Evolutionary conservation across 2,888 invertebrate species (phyloP).

Genomic region (Yponomeuta malinellus): DNA sequence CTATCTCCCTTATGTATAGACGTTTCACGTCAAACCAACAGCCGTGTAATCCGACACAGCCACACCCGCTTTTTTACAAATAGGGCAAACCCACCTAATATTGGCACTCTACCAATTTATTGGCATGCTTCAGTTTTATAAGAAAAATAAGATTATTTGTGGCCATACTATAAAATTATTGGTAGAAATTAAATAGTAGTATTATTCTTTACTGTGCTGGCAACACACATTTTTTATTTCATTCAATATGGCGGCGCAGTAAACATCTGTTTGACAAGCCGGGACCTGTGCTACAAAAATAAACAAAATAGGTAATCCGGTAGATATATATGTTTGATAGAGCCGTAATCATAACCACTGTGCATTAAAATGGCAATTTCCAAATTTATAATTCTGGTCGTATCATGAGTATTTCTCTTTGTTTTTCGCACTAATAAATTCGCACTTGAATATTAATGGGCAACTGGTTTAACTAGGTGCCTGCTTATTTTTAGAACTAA

Average conservation of each 20-base stretch:
- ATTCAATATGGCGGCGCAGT: slow-evolving; percentile 12
- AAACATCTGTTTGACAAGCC: slow-evolving; percentile 13
- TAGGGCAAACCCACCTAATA: not conserved
- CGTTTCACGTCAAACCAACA: too few relatives aligned
- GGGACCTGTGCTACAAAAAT: slow-evolving; percentile 14
- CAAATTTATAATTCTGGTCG: too few relatives aligned
- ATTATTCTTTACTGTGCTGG: slow-evolving; percentile 10
- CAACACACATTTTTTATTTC: slow-evolving; percentile 14
- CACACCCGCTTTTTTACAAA: too few relatives aligned
- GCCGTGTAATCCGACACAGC: too few relatives aligned
- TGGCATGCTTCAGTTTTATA: slow-evolving; percentile 13
- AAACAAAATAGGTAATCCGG: not conserved
- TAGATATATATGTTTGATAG: too few relatives aligned
- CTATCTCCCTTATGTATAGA: too few relatives aligned
- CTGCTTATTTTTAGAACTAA: not conserved
- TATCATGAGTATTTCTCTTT: too few relatives aligned
- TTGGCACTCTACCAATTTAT: slow-evolving; percentile 14
- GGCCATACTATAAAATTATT: slow-evolving; percentile 12
- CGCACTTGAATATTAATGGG: too few relatives aligned
- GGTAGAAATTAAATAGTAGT: slow-evolving; percentile 9
- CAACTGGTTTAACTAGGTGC: not conserved
- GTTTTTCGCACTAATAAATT: too few relatives aligned
- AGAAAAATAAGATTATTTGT: slow-evolving; percentile 9
- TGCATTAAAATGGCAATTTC: too few relatives aligned
- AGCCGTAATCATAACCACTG: too few relatives aligned